Base-by-base conservation (phyloP, 2,888 invertebrate genomes). In the Melinaea menophilus region DNA sequence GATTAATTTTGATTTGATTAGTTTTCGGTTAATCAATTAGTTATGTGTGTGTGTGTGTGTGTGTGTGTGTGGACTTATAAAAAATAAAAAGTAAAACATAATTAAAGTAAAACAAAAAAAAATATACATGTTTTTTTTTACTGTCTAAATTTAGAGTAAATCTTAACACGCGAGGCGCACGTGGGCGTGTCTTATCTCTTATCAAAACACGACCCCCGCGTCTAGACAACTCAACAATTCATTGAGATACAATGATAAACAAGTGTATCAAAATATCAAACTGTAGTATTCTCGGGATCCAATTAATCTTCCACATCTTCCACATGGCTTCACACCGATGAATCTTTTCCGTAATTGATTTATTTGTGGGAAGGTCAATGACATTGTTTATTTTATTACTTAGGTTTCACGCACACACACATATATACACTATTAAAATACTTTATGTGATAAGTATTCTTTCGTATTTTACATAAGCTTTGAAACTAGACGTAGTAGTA, bases 281-380 rank as follows among this genome's bases (percentile, higher is more conserved):
- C 3, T 31, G 31, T 31, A 7, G 7, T 31, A 9, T 55, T 48
- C 45, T 33, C 51, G 33, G 1, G 34, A 51, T 45, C 37, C 22
- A 60, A 64, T 60, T 41, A 45, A 56, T 45, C 51, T 34, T 46
- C 37, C 11, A 34, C n/a, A 56, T 59, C 54, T 59, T 22, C 55
- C 22, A 5, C 51, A 58, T 55, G 64, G 62, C 66, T 62, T 66
- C 59, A 54, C 45, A 65, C 55, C 73, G 69, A 76, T 76, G 71
- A 64, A 56, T 71, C 80, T 78, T 73, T 78, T 66, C 74, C 66
- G 84, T 86, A 83, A 67, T 60, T 71, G 70, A 65, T 68, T 72
- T 65, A 65, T 69, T 64, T 64, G 57, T 63, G 22, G 37, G 63
- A 51, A 56, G 55, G 58, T 59, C 66, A 62, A 57, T 64, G 59